Conservation (phyloP, 2,797 vertebrate genomes). For the Diglossa cyanea region DNA sequence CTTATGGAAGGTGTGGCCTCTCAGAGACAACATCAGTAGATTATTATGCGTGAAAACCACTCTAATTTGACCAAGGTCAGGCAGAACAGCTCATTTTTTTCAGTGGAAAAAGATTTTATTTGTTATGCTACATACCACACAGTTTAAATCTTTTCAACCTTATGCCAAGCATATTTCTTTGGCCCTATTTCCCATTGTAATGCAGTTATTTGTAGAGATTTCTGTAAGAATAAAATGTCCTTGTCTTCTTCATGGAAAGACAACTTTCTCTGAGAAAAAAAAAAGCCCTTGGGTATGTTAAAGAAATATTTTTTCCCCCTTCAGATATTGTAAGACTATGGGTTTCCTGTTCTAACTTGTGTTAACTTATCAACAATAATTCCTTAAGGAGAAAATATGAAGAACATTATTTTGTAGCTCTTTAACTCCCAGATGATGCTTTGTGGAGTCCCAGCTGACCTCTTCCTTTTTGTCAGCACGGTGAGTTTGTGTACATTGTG, state of each 20-base stretch:
- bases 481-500: fast-evolving
- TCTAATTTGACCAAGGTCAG: neutral
- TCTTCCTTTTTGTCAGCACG: neutral
- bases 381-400: neutral
- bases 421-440: neutral
- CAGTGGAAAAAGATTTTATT: neutral
- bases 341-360: neutral
- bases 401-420: neutral
- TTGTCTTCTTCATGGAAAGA: neutral
- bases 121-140: neutral
- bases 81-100: neutral
- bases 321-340: neutral
- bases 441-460: neutral
- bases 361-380: neutral
- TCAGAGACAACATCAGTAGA: neutral
- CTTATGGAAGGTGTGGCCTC: neutral
- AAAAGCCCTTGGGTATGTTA: neutral
- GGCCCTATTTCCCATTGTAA: neutral
- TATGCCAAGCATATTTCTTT: neutral
- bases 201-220: neutral
- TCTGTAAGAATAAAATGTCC: neutral
- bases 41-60: neutral
- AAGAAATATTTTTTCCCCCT: neutral
- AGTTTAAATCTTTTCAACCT: neutral
- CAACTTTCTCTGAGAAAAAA: neutral